These are phyloP conservation scores for Parapsyche elsis DNA, from an alignment of 1,140 invertebrate genomes.

Conservation along the genomic window DNA sequence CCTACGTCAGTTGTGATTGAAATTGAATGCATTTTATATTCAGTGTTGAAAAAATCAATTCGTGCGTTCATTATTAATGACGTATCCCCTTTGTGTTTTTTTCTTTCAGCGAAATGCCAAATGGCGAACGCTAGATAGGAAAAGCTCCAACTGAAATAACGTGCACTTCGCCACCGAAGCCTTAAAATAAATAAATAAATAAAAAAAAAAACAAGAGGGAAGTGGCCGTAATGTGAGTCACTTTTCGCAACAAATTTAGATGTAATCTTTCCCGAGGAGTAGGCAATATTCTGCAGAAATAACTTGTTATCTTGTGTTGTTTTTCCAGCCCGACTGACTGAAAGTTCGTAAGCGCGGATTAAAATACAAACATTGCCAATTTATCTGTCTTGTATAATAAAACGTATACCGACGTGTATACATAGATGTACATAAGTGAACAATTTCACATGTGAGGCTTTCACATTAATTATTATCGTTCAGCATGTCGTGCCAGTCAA, in stretches of 20 bases:
- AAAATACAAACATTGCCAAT: not conserved
- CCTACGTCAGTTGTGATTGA: no score
- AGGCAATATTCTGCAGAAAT: conserved; percentile 41
- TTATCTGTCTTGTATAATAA: not conserved
- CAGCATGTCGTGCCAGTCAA: conserved; percentile 22
- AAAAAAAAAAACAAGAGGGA: conserved; percentile 29
- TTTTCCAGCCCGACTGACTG: conserved; percentile 23
- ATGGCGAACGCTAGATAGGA: not conserved
- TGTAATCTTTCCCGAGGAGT: conserved; percentile 32
- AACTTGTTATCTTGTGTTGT: conserved; percentile 29
- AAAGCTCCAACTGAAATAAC: not conserved
- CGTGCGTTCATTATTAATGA: conserved; percentile 12
- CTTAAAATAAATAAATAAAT: conserved; percentile 36
- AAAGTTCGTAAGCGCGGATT: not conserved
- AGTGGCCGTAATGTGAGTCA: conserved; percentile 38
- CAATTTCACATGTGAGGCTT: not conserved
- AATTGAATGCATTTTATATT: no score
- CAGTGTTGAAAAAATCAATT: not conserved
- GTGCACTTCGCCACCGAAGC: not conserved
- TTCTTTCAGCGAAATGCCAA: not conserved
- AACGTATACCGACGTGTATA: not conserved
- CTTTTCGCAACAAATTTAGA: conserved; percentile 44
- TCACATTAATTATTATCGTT: conserved; percentile 29
- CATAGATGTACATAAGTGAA: not conserved
- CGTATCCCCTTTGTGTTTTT: not conserved